Base-by-base conservation (phyloP, 1,140 invertebrate genomes). In the Leptonema lineaticorne region DNA sequence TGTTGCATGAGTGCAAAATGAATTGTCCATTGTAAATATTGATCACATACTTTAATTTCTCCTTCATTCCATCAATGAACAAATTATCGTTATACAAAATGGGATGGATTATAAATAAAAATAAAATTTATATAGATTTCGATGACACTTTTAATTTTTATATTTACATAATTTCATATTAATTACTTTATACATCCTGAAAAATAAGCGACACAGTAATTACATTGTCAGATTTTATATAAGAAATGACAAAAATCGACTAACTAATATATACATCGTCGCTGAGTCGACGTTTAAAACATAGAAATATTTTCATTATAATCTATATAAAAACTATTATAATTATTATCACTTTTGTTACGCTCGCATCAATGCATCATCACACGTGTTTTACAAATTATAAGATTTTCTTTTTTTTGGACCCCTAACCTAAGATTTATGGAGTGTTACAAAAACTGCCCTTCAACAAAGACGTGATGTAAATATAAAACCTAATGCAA, bases 131-230 rank as follows among this genome's bases (percentile, higher is more conserved):
- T n/a, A 48, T 27, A 16, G 11, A 20, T 64, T 33, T 59, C 28
- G 33, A 29, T 64, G 63, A 50, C 29, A 26, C 2, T 41, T 64
- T 66, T 67, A 46, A 58, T 67, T 28, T 58, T 37, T 66, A n/a
- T n/a, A n/a, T n/a, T n/a, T n/a, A n/a, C n/a, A n/a, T n/a, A n/a
- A n/a, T n/a, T 56, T 37, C 18, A 1, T 16, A 28, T 64, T 50
- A 22, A 33, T 57, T 66, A 28, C 30, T 66, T 67, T 59, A 46
- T 67, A 58, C 45, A 67, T 48, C 53, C 45, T 67, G 9, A 37
- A 67, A 67, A 59, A 67, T 67, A 67, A 67, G 57, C 65, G 41
- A 59, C 48, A 67, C 29, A 46, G 20, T 29, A n/a, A n/a, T 53
- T 53, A 18, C 48, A 27, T 24, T 53, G 2, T 6, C 22, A 18